Percentiles rank a stretch among this genome's conserved stretches.
These are phyloP conservation scores for Syngnathus acus DNA, from an alignment of 2,797 vertebrate species.

Conservation along the genomic window DNA sequence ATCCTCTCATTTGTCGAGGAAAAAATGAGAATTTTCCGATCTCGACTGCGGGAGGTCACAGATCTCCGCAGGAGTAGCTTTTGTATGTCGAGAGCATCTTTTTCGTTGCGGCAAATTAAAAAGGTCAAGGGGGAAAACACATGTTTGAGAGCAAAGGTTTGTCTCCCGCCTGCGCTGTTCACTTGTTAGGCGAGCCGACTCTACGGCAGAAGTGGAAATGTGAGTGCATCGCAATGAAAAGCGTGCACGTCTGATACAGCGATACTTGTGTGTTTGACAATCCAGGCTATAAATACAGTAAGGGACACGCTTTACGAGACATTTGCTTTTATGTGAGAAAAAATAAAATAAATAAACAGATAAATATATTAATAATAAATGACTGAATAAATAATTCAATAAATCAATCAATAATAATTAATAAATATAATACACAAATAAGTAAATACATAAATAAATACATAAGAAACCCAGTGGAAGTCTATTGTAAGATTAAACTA, in stretches of 20 bases:
- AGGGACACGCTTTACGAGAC: too few relatives aligned
- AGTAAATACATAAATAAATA: too few relatives aligned
- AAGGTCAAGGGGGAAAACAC: neutral
- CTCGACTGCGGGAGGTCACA: neutral
- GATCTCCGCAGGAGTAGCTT: neutral
- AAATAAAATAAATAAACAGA: too few relatives aligned
- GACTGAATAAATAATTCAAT: too few relatives aligned
- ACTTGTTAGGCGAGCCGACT: neutral
- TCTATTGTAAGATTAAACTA: too few relatives aligned
- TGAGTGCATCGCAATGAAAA: neutral
- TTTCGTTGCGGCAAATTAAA: neutral
- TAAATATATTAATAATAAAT: too few relatives aligned
- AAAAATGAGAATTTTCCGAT: neutral
- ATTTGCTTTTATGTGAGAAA: too few relatives aligned
- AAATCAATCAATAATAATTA: too few relatives aligned
- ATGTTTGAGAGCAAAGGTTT: neutral
- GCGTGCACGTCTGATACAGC: neutral
- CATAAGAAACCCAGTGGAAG: too few relatives aligned
- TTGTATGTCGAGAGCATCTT: neutral
- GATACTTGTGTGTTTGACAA: too few relatives aligned
- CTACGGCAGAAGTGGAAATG: neutral
- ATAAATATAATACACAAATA: too few relatives aligned
- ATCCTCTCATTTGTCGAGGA: neutral
- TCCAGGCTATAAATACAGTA: too few relatives aligned
- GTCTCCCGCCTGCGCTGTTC: neutral